These are phyloP conservation scores for Heliangelus exortis DNA, from an alignment of 2,797 vertebrate genomes.

Conservation along the genomic window DNA sequence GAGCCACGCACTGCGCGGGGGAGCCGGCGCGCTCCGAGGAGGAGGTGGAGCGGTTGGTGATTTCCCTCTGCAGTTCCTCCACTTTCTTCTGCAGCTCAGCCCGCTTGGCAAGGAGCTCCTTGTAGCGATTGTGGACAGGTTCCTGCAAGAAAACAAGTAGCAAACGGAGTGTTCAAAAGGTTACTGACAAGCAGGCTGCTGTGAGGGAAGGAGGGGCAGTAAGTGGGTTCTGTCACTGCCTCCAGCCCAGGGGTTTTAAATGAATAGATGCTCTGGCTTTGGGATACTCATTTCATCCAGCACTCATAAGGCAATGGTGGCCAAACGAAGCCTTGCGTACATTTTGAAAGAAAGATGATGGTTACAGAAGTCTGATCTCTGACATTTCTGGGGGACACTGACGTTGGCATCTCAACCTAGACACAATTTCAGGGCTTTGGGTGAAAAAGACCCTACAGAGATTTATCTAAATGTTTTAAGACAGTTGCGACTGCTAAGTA, in stretches of 20 bases:
- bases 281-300: background rate
- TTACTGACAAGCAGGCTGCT: background rate
- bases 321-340: background rate
- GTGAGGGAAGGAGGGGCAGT: background rate
- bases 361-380: background rate
- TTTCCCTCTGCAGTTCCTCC: slow-evolving; percentile 93
- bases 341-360: background rate
- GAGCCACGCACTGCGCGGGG: slow-evolving; percentile 88
- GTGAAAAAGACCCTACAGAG: accelerated
- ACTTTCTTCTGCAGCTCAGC: slow-evolving; percentile 94
- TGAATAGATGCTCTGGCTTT: background rate
- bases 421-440: background rate
- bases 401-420: background rate
- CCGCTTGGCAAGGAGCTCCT: slow-evolving; percentile 93
- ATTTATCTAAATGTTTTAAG: background rate
- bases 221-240: accelerated
- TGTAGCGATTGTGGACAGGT: slow-evolving; percentile 91
- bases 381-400: accelerated
- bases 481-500: background rate
- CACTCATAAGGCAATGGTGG: accelerated
- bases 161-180: accelerated
- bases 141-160: slow-evolving; percentile 78
- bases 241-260: too few relatives aligned
- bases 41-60: slow-evolving; percentile 87
- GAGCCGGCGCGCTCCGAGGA: slow-evolving; percentile 89